Evolutionary conservation across 2,797 vertebrate genomes (phyloP).

Genomic region (Psittacula echo): DNA sequence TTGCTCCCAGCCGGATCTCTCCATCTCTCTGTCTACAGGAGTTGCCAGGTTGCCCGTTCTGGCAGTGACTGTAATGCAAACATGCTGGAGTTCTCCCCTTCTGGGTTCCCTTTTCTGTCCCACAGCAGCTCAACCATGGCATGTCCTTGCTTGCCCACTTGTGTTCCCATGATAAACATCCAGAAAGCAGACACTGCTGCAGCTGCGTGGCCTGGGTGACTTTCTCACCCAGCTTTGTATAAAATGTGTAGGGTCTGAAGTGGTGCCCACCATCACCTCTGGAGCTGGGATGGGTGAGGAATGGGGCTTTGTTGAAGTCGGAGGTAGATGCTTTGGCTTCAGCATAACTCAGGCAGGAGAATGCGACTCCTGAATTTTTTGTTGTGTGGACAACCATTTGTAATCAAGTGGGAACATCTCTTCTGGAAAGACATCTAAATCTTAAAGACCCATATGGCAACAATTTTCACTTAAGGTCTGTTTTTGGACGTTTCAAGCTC

Average conservation of each 20-base stretch:
- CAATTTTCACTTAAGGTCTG: neutral
- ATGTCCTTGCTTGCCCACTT: accelerated
- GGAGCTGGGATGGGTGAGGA: neutral
- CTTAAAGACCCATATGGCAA: neutral
- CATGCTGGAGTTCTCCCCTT: neutral
- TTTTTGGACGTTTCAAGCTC: neutral
- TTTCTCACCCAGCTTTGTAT: neutral
- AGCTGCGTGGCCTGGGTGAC: too few species aligned
- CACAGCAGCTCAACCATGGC: neutral
- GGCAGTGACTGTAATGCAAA: neutral
- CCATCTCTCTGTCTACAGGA: conserved; percentile 1
- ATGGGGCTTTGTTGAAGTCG: neutral
- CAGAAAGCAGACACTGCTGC: neutral
- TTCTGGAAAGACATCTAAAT: neutral
- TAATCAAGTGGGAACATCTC: neutral
- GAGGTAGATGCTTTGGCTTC: neutral
- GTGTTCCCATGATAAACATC: neutral
- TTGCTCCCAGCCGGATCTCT: neutral
- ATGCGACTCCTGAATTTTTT: neutral
- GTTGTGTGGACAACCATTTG: neutral
- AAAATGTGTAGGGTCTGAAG: neutral
- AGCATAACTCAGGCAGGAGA: neutral
- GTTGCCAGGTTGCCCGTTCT: neutral
- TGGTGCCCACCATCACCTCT: neutral
- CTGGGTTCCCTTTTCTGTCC: neutral